Evolutionary conservation across 2,113 vertebrate genomes (phyloP), one percentile per base, ranked within the genome.

Genomic region (Neolamprologus sp.): DNA sequence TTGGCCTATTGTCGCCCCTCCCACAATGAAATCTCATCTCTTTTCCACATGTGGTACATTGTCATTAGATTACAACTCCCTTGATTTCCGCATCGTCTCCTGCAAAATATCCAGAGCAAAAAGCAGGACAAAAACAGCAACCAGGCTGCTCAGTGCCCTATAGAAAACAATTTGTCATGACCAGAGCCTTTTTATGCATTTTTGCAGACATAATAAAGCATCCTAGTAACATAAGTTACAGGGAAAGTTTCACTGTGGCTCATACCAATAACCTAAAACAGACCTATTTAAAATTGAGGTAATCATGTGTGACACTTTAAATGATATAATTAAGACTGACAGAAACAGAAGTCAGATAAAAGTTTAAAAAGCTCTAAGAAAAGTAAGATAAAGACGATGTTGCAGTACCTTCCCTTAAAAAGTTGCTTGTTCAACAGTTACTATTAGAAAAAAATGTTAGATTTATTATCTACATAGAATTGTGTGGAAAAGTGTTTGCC

Each of bases 61-160:
- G 60, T 92, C 94, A 93, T 93, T 95, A 91, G 86, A 93, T 95
- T 90, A 92, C 26, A 84, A 87, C 86, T 90, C 63, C 85, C 81
- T 71, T 85, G 92, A 89, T 93, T 90, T 88, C 84, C 55, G 90
- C 28, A 55, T 87, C 83, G 63, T 85, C 79, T 87, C 45, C 47
- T 84, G 82, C 26, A 88, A 88, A 90, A 91, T 73, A 92, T 91
- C 65, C 83, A 57, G 9, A 87, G 87, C 71, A 71, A 89, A 91
- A 85, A 23, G 21, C 65, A 65, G 55, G 47, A 81, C 75, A 51
- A 86, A 78, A 91, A 81, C 53, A 81, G 30, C 51, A 54, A 79
- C 40, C 53, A 40, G 45, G 80, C 87, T 87, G 86, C 83, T 89
- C n/a, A 11, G 33, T 49, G 80, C 51, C 68, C 35, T 79, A 35